Conservation (phyloP, 35 echinoderm and acorn worm species). For the Apostichopus japonicus region DNA sequence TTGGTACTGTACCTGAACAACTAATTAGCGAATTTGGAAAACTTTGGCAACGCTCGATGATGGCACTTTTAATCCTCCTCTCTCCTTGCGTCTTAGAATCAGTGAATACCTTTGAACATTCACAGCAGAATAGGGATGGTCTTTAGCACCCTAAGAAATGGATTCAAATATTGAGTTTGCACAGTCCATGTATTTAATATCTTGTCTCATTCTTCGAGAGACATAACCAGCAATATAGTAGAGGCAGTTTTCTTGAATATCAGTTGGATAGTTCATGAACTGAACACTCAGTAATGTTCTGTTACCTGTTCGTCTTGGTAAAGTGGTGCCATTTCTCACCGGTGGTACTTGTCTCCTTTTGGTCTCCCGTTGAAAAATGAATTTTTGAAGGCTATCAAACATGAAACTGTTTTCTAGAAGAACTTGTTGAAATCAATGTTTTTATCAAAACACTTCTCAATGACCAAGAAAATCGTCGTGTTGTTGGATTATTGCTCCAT, state of each 20-base stretch:
- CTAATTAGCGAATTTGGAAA: conserved; percentile 4
- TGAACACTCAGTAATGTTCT: not conserved
- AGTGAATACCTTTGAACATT: not conserved
- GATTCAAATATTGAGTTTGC: not conserved
- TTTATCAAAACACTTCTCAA: conserved; percentile 34
- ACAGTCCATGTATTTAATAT: conserved; percentile 23
- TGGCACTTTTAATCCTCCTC: conserved; percentile 5
- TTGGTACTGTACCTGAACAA: not conserved
- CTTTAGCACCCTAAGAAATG: not conserved
- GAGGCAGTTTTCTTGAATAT: conserved; percentile 24
- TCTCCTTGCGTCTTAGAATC: not conserved
- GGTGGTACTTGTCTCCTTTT: not conserved
- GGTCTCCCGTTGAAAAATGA: not conserved
- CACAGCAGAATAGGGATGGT: not conserved
- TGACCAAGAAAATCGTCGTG: conserved; percentile 29
- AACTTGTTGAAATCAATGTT: not conserved
- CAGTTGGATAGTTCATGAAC: not conserved
- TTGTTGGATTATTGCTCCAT: conserved; percentile 45
- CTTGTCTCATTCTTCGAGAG: conserved; percentile 1
- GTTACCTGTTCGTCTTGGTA: not conserved
- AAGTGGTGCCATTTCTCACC: too few species aligned
- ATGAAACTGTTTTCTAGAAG: too few species aligned
- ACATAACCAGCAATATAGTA: conserved; percentile 43
- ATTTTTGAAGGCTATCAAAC: too few species aligned
- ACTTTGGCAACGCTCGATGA: not conserved